Evolutionary conservation across 2,113 vertebrate genomes (phyloP).

Genomic region (Hippocampus abdominalis): DNA sequence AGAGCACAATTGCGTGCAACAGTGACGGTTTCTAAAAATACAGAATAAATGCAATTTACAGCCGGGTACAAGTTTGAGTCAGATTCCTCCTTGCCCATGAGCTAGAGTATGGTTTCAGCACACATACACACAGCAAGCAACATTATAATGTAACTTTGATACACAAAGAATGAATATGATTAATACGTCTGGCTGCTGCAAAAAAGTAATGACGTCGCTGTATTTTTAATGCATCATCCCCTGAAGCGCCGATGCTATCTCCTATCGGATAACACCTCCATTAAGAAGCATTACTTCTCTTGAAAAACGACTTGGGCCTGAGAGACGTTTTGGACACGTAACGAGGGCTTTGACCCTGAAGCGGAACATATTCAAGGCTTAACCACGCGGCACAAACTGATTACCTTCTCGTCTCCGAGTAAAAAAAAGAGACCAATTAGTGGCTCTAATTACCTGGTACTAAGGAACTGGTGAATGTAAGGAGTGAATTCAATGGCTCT

Average conservation of each 20-base stretch:
- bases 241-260: not conserved
- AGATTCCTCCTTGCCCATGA: not conserved
- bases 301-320: not conserved
- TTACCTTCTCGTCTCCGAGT: constrained; percentile 44
- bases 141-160: not conserved
- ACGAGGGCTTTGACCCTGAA: constrained; percentile 22
- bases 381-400: constrained; percentile 47
- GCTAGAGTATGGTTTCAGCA: not conserved
- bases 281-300: not conserved
- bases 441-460: constrained; percentile 49
- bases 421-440: constrained; percentile 54
- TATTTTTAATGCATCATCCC: constrained; percentile 5
- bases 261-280: not conserved
- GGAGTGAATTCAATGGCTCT: constrained; percentile 7
- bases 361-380: constrained; percentile 28
- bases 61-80: not conserved
- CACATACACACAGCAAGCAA: not conserved
- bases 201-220: constrained; percentile 4
- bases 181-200: not conserved
- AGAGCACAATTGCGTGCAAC: not conserved
- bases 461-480: constrained; percentile 17
- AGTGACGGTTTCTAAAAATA: not conserved
- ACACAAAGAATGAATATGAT: not conserved
- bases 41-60: not conserved
- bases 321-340: not conserved